These are phyloP conservation scores for Stratiolaelaps scimitus DNA, from an alignment of 1,140 invertebrate genomes.

Conservation along the genomic window DNA sequence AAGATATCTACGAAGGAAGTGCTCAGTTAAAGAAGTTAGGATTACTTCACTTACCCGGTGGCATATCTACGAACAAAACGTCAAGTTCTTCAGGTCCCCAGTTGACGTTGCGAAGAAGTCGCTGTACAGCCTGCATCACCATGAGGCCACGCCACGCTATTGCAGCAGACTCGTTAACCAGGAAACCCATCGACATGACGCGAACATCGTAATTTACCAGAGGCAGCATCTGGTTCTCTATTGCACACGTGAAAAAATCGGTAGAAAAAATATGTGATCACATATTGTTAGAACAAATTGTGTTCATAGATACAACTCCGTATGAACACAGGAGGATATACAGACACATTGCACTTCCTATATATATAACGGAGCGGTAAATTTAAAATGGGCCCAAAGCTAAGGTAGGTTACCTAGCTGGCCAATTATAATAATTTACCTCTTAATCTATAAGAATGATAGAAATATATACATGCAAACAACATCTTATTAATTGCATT, in stretches of 20 bases:
- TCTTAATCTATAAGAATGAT: too few species aligned
- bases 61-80: conserved; percentile 71
- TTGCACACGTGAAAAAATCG: conserved; percentile 34
- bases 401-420: too few species aligned
- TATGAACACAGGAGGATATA: too few species aligned
- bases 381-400: too few species aligned
- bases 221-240: conserved; percentile 66
- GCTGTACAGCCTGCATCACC: conserved; percentile 84
- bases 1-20: too few species aligned
- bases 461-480: too few species aligned
- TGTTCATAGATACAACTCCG: too few species aligned
- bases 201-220: conserved; percentile 77
- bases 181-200: conserved; percentile 85
- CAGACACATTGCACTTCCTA: too few species aligned
- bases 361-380: too few species aligned
- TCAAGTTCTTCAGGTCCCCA: conserved; percentile 58
- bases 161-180: conserved; percentile 61
- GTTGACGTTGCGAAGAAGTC: conserved; percentile 50
- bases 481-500: too few species aligned
- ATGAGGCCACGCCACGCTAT: conserved; percentile 79
- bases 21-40: background rate
- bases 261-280: background rate
- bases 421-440: too few species aligned
- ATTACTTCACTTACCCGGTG: conserved; percentile 45
- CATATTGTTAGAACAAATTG: too few species aligned